Evolutionary conservation across 2,888 invertebrate genomes (phyloP).

Genomic region (Laspeyria flexula): DNA sequence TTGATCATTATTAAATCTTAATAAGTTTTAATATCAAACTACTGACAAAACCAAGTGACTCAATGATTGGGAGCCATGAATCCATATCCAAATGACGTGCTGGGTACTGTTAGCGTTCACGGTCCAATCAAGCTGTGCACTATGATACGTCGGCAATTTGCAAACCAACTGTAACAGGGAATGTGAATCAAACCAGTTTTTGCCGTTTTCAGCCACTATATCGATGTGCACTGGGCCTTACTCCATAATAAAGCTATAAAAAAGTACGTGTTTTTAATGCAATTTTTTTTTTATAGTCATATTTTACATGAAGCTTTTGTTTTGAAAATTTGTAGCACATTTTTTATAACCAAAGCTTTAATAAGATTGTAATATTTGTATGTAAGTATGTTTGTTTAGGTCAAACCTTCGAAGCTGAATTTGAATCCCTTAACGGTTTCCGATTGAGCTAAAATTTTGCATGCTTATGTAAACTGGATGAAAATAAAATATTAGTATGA

Average conservation of each 20-base stretch:
- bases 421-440: too few relatives aligned
- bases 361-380: too few relatives aligned
- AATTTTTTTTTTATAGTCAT: too few relatives aligned
- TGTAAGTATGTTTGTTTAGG: too few relatives aligned
- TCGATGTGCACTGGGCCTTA: background rate
- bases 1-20: too few relatives aligned
- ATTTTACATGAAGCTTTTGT: too few relatives aligned
- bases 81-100: slow-evolving; percentile 39
- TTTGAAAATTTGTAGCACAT: too few relatives aligned
- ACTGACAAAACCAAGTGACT: background rate
- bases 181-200: slow-evolving; percentile 6
- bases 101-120: slow-evolving; percentile 61
- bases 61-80: slow-evolving; percentile 35
- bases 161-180: slow-evolving; percentile 28
- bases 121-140: slow-evolving; percentile 63
- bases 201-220: background rate
- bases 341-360: too few relatives aligned
- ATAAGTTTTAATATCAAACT: background rate
- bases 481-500: too few relatives aligned
- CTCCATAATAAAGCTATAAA: background rate
- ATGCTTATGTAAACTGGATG: too few relatives aligned
- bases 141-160: slow-evolving; percentile 50
- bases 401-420: too few relatives aligned
- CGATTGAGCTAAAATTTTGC: too few relatives aligned
- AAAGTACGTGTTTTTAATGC: background rate